Evolutionary conservation across 2,113 vertebrate genomes (phyloP), one percentile per base, ranked within the genome.

Genomic region (Scopus umbretta): DNA sequence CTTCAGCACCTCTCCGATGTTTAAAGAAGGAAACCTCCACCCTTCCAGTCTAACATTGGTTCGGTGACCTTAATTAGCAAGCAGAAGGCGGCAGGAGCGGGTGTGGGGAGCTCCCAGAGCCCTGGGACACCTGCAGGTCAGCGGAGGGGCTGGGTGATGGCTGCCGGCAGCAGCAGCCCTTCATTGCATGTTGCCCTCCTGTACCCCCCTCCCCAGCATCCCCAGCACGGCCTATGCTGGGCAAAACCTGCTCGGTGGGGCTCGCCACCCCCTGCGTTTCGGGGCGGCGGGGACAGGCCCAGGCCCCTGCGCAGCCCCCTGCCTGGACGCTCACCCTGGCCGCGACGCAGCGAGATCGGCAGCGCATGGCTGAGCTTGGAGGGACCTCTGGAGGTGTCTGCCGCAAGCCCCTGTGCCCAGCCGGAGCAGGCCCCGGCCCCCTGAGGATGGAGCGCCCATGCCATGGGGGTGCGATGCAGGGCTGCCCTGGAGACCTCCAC

Each of bases 331-430:
- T 58, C 42, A 5, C 21, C 25, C 18, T 0, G 2, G 66, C 79
- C 50, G 55, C 10, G 2, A 23, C 0, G 15, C 70, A 38, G 29
- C 14, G 32, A 76, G 45, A 86, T 68, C 27, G 0, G 55, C 86
- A 88, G 82, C 49, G 1, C 62, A 96, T 86, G 68, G 63, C 94
- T 96, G 89, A 94, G 93, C 89, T 89, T 96, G 95, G 96, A 94
- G 92, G 80, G 95, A 96, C 95, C 95, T 86, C 96, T 97, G 95
- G 95, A 97, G 96, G 96, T 88, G 70, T 58, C 72, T 88, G 88
- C 70, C 1, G 84, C 67, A 63, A 92, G 58, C 72, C 80, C 80
- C 89, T 15, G 19, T 5, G 45, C 68, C 5, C 19, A 86, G 40
- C 18, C 11, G 12, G 66, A 58, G 73, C 65, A 26, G 36, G 26